These are phyloP conservation scores for Rhimphoctona megacephalus DNA, from an alignment of 2,888 invertebrate species.

Conservation along the genomic window DNA sequence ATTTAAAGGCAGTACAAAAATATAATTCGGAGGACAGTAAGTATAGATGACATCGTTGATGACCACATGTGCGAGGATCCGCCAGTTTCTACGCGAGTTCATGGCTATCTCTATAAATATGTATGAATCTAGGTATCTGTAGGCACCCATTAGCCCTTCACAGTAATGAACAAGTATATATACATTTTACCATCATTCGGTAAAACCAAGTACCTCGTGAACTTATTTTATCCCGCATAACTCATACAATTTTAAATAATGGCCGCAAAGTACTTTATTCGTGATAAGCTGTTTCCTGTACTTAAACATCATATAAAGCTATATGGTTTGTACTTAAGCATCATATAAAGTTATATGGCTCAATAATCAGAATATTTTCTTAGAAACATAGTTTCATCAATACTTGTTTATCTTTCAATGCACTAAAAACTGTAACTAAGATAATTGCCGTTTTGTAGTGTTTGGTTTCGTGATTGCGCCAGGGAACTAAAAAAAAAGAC, in stretches of 20 bases:
- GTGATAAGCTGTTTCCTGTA: neutral
- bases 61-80: neutral
- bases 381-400: neutral
- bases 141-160: neutral
- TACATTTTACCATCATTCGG: neutral
- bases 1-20: neutral
- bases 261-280: neutral
- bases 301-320: neutral
- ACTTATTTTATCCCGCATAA: neutral
- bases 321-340: neutral
- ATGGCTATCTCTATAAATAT: constrained; percentile 4
- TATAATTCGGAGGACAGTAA: neutral
- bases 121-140: neutral
- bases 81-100: neutral
- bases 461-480: neutral
- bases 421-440: neutral
- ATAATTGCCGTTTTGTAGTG: neutral
- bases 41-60: neutral
- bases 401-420: neutral
- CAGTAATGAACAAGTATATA: neutral
- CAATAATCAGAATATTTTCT: neutral
- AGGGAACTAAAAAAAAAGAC: neutral
- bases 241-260: neutral
- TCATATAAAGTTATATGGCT: neutral
- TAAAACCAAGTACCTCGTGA: neutral